These are phyloP conservation scores for Arenaria interpres DNA, from an alignment of 2,113 vertebrate species.

Conservation along the genomic window DNA sequence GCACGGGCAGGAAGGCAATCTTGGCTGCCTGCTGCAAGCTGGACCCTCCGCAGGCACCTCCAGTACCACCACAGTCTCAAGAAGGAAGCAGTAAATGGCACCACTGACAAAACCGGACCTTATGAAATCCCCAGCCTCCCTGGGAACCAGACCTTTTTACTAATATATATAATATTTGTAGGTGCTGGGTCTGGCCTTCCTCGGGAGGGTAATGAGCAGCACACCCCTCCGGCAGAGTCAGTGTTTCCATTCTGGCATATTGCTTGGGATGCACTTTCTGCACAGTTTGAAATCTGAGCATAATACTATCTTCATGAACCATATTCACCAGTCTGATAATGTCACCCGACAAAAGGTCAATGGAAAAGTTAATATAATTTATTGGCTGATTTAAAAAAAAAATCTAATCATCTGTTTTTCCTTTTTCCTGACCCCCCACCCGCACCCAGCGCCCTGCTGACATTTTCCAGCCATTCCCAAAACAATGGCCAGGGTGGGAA, in stretches of 20 bases:
- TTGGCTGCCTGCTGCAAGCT: neutral
- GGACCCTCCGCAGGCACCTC: neutral
- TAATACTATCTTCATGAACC: constrained; percentile 57
- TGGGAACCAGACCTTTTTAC: neutral
- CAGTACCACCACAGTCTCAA: neutral
- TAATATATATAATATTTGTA: neutral
- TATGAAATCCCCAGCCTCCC: neutral
- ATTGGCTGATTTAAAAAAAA: constrained; percentile 46
- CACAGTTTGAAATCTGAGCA: constrained; percentile 13
- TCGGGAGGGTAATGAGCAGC: neutral
- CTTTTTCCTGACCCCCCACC: constrained; percentile 64
- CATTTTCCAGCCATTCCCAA: constrained; percentile 60
- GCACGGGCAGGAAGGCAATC: rapidly evolving
- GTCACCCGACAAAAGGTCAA: constrained; percentile 37
- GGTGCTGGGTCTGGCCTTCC: neutral
- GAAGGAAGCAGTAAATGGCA: neutral
- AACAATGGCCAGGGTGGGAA: constrained; percentile 63
- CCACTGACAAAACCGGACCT: neutral
- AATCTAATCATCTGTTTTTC: constrained; percentile 65
- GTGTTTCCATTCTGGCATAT: constrained; percentile 18
- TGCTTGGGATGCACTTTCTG: constrained; percentile 59
- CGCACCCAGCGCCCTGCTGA: constrained; percentile 57
- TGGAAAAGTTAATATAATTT: constrained; percentile 69
- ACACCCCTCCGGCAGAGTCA: neutral
- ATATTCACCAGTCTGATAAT: constrained; percentile 50